These are phyloP conservation scores for Ametastegia equiseti DNA, from an alignment of 2,888 invertebrate species.

Conservation along the genomic window DNA sequence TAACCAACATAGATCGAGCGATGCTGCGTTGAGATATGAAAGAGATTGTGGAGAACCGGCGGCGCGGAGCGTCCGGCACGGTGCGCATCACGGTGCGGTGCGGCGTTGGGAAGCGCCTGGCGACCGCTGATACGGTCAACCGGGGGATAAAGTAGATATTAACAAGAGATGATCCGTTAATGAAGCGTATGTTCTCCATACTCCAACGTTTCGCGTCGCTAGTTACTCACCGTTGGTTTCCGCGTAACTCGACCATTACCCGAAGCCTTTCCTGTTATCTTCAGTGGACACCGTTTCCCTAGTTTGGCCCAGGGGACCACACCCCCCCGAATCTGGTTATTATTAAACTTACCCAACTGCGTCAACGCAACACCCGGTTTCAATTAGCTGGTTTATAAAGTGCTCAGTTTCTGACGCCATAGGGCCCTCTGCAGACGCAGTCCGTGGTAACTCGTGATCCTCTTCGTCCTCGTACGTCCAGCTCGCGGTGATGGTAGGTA, in stretches of 20 bases:
- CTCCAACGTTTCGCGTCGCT: constrained; percentile 55
- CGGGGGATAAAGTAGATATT: constrained; percentile 76
- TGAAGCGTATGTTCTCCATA: constrained; percentile 75
- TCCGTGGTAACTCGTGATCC: too few relatives aligned
- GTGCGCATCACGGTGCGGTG: too few relatives aligned
- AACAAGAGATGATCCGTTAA: constrained; percentile 76
- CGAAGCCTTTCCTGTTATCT: constrained; percentile 74
- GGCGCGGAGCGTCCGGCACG: too few relatives aligned
- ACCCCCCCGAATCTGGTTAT: constrained; percentile 43
- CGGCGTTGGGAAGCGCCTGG: constrained; percentile 68
- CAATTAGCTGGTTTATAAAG: constrained; percentile 40
- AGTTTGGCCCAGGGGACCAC: constrained; percentile 52
- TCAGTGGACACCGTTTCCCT: constrained; percentile 62
- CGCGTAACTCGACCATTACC: constrained; percentile 66
- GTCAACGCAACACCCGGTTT: constrained; percentile 30
- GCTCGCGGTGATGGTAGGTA: background rate
- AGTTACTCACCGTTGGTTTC: constrained; percentile 45
- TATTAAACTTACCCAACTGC: constrained; percentile 50
- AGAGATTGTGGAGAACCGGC: constrained; percentile 65
- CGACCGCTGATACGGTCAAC: constrained; percentile 75
- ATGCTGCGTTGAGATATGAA: constrained; percentile 68
- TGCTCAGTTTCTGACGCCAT: background rate
- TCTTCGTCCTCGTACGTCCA: too few relatives aligned
- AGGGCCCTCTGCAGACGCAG: background rate
- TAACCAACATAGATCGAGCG: constrained; percentile 51